Evolutionary conservation across 2,797 vertebrate species (phyloP), one percentile per base, ranked within the genome.

Genomic region (Sebastes taczanowskii): DNA sequence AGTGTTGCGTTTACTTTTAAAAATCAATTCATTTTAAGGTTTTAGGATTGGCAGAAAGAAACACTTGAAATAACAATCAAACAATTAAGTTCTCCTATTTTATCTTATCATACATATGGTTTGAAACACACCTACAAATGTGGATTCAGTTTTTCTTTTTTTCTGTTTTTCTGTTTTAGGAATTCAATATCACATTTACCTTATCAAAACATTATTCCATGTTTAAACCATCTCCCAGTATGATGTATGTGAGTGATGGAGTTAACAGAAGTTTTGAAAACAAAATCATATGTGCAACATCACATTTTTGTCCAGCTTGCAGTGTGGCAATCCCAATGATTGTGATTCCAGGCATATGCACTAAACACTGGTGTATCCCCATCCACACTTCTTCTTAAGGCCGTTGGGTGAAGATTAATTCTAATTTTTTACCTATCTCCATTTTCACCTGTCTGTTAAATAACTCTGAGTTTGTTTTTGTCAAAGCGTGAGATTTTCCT

Each of bases 371-470:
- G 18, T 66, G 35, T 20, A n/a, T 80, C 66, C 67, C 77, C 49
- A 29, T 77, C 70, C 70, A 84, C 42, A 14, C 75, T 49, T 80
- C 67, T 52, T 87, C 56, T 65, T 59, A 69, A 77, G 59, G 75
- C 87, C 90, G 82, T 46, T 80, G 62, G 49, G 58, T 77, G 4
- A 88, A 89, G 85, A 93, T 90, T 89, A 80, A 82, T 82, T 80
- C 60, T 18, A 2, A 49, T 53, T 22, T 52, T 42, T 81, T 69
- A 65, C 30, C 78, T 94, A 94, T 95, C 93, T 90, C 81, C 66
- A 25, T 86, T 81, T 82, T 94, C 93, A 95, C 93, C 91, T 94
- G 94, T 83, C 87, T 82, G 86, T 86, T 84, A 79, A 82, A 78
- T 61, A 77, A 80, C 76, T 85, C 30, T 30, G 46, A 63, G 85